A percentile compares a stretch with the other conserved stretches of the same genome.
Evolutionary conservation across 2,888 invertebrate species (phyloP).

Genomic region (Aleiodes leptofemur): DNA sequence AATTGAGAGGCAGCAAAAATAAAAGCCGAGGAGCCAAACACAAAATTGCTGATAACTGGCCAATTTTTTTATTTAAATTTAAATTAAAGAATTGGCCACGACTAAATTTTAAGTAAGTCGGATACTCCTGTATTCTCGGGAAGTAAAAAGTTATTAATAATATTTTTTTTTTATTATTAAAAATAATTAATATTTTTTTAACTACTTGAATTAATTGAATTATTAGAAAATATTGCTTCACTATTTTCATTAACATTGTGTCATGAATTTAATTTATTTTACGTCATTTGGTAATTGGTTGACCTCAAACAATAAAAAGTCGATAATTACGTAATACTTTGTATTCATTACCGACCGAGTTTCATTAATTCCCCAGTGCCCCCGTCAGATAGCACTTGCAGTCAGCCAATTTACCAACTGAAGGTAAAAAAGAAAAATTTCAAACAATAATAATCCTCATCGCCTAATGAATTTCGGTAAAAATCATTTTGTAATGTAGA

Average conservation of each 20-base stretch:
- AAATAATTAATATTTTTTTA: slow-evolving; percentile 8
- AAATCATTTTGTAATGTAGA: no score
- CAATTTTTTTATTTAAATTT: slow-evolving; percentile 59
- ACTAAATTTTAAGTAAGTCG: slow-evolving; percentile 76
- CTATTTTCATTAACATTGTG: slow-evolving; percentile 3
- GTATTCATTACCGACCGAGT: slow-evolving; percentile 46
- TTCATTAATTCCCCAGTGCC: slow-evolving; percentile 6
- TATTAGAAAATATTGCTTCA: slow-evolving; percentile 10
- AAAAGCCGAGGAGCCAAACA: slow-evolving; percentile 67
- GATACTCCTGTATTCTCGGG: slow-evolving; percentile 70
- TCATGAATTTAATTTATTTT: slow-evolving; percentile 15
- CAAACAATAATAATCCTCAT: neutral
- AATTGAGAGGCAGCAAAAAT: slow-evolving; percentile 70
- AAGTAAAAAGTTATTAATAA: slow-evolving; percentile 48
- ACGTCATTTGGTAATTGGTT: slow-evolving; percentile 35
- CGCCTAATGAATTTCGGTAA: no score
- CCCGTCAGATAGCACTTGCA: no score
- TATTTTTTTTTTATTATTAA: neutral
- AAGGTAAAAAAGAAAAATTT: slow-evolving; percentile 28
- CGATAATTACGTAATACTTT: neutral
- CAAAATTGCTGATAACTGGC: slow-evolving; percentile 68
- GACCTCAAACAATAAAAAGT: neutral
- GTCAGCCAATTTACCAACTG: slow-evolving; percentile 24
- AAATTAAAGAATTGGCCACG: slow-evolving; percentile 65
- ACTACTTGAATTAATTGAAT: slow-evolving; percentile 7